phyloP scores from a whole-genome alignment of 1,140 invertebrate genomes.

The Lordiphosa clarofinis region DNA sequence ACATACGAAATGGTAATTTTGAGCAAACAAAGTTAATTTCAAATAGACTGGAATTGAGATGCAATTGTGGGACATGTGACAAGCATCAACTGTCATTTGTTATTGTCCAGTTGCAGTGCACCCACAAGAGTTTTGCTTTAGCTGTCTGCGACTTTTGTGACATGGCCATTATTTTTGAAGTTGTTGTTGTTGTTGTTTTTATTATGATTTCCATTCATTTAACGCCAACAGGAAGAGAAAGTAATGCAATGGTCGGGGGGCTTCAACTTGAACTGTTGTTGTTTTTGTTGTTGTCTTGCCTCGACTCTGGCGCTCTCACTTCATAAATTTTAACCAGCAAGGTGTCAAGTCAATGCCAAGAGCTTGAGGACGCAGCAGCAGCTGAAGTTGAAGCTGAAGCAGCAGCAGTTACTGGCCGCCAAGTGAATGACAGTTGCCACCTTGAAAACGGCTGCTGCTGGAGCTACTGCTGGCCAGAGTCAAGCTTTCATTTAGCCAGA shows the following conservation, averaged over 20 bases:
- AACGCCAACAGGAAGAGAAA: constrained; percentile 74
- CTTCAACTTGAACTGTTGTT: constrained; percentile 20
- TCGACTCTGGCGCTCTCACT: constrained; percentile 57
- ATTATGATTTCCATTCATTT: constrained; percentile 68
- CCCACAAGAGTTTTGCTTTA: neutral
- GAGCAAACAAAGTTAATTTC: constrained; percentile 37
- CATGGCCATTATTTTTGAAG: constrained; percentile 18
- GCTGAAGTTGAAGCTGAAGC: constrained; percentile 22
- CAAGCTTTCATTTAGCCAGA: constrained; percentile 68
- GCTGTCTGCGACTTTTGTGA: constrained; percentile 23
- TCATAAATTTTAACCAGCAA: constrained; percentile 68
- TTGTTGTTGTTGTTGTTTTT: constrained; percentile 19
- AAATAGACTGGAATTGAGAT: constrained; percentile 36
- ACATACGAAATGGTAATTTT: constrained; percentile 30
- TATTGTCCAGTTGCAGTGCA: constrained; percentile 35
- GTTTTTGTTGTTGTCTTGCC: constrained; percentile 14
- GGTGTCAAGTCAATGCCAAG: constrained; percentile 74
- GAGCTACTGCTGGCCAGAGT: constrained; percentile 28
- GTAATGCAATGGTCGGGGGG: constrained; percentile 56
- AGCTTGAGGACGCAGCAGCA: constrained; percentile 33
- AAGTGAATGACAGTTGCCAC: constrained; percentile 75
- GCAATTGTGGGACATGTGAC: constrained; percentile 31
- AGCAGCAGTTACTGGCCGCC: constrained; percentile 41
- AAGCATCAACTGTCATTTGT: constrained; percentile 59
- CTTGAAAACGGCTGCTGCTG: constrained; percentile 53